Base-by-base conservation (phyloP, 2,888 invertebrate genomes). In the Spialia ferax region DNA sequence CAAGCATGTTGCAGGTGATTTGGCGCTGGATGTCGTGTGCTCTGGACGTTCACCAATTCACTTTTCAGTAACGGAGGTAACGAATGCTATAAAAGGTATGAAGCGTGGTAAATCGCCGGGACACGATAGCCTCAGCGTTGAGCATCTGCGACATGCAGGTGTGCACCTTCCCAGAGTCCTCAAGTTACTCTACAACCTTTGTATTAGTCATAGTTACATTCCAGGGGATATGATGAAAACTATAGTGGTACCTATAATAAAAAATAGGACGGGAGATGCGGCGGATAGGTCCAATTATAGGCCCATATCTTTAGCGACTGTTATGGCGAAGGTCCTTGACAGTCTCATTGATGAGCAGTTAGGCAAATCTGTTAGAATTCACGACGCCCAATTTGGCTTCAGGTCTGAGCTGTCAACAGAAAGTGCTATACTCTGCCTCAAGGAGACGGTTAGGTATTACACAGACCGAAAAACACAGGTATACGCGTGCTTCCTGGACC, bases 141-240 rank as follows among this genome's bases (percentile, higher is more conserved):
- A 38, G n/a, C 38, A 38, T 1, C n/a, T 38, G 38, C 1, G 38
- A 38, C n/a, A 38, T 38, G 38, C n/a, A n/a, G 38, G 38, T 38
- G 38, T n/a, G 6, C 42, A 42, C 42, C n/a, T 59, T 13, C 23
- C 42, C 42, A 32, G 38, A 22, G 59, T 42, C 10, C 59, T 59
- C 59, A 59, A 42, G 1, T 23, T 23, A 20, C 42, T 59, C 42
- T 59, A 13, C 23, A 59, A 59, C 22, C 59, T 73, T 3, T 73
- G 71, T 38, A 13, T 73, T 3, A 8, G 62, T 26, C 70, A 73
- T 38, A 13, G 20, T 20, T 69, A 71, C 32, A 15, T 73, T n/a
- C 72, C 72, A 0, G 29, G 15, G 0, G 57, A 67, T 0, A 32
- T 69, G 8, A 50, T 69, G 45, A 65, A 23, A n/a, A 71, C 73